Base-by-base conservation (phyloP, 1,140 invertebrate genomes). In the Lamellibrachia luymesi region DNA sequence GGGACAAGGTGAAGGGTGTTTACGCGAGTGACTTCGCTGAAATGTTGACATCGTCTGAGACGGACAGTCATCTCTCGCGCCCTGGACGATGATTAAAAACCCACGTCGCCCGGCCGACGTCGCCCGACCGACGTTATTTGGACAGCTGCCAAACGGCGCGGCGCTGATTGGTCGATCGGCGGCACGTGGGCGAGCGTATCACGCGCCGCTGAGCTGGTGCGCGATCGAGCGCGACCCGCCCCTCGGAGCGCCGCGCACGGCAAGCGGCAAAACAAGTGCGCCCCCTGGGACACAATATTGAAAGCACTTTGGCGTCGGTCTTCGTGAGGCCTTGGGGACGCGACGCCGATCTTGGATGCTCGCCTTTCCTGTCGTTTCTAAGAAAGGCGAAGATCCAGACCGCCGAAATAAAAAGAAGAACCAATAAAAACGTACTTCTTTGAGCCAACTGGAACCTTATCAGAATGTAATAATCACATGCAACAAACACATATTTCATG, bases 21-120 rank as follows among this genome's bases (percentile, higher is more conserved):
- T 80, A 80, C 64, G 64, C 64, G 64, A 80, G 13, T 80, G 17
- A 22, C 64, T 22, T 22, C 64, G 64, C 25, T 80, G 64, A 80
- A 80, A 80, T 80, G 64, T 80, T 80, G 64, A 80, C 64, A 80
- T 17, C 64, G 64, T 80, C 13, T 80, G 17, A 80, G 64, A 80
- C 64, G 64, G 64, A 22, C 64, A 80, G 64, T 80, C 17, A 22
- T 80, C 64, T 80, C 25, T 80, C 64, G 64, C 64, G 64, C 64
- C 64, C 64, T 80, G 64, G 64, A 80, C 64, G 64, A 80, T 80
- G 64, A 80, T 80, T 80, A 80, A 80, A 80, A 80, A 80, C 64
- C 64, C 13, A 80, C 64, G 64, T 80, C 64, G 64, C 64, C 52
- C 13, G 2, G 7, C 13, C 64, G 64, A 10, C 25, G 64, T 80